Conservation (phyloP, 2,888 invertebrate genomes). For the Linnaemya tessellans region DNA sequence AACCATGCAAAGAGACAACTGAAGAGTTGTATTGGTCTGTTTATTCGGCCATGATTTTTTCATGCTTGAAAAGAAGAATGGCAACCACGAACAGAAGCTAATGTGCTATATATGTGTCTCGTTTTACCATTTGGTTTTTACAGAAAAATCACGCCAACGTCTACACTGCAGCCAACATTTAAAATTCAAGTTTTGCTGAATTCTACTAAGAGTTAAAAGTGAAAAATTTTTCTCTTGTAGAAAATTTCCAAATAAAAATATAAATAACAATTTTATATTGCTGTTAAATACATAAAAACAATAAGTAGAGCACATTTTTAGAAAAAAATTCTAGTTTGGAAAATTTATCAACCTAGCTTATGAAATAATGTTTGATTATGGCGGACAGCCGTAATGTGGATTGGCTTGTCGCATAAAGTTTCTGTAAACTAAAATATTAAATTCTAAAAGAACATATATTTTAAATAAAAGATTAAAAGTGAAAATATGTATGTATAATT, state of each 20-base stretch:
- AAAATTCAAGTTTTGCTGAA: conserved; percentile 63
- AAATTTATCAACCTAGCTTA: not conserved
- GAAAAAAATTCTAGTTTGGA: not conserved
- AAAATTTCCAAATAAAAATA: conserved; percentile 66
- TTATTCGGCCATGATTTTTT: too few relatives aligned
- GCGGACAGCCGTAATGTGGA: conserved; percentile 52
- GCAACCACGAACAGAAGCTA: not conserved
- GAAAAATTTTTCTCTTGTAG: conserved; percentile 63
- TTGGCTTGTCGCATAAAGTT: conserved; percentile 45
- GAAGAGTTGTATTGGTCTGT: too few relatives aligned
- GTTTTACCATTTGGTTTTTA: conserved; percentile 34
- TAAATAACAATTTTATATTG: conserved; percentile 29
- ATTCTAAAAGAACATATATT: not conserved
- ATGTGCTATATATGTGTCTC: conserved; percentile 4
- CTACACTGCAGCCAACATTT: conserved; percentile 68
- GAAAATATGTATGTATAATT: too few relatives aligned
- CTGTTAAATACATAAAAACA: conserved; percentile 4
- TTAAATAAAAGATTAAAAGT: not conserved
- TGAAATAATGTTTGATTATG: conserved; percentile 37
- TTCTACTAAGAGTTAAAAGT: conserved; percentile 63
- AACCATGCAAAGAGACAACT: too few relatives aligned
- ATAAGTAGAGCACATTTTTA: not conserved
- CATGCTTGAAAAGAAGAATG: too few relatives aligned
- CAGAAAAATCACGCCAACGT: conserved; percentile 68
- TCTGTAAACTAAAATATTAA: not conserved